Base-by-base conservation (phyloP, 2,113 vertebrate genomes). In the Enhydra lutris region DNA sequence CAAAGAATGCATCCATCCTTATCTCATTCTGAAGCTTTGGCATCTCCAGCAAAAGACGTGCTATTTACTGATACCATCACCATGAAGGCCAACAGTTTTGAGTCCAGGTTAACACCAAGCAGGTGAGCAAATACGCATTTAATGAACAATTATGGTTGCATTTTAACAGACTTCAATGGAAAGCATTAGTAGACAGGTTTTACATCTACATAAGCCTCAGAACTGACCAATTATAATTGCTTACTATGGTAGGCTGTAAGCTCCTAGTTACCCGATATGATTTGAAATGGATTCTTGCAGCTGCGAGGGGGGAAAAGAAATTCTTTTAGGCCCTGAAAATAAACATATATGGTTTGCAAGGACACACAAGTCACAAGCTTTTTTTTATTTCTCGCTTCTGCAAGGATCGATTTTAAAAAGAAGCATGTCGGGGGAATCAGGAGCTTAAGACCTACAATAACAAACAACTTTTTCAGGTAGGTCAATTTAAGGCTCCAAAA, bases 41-140 rank as follows among this genome's bases (percentile, higher is more conserved):
- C 99, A 50, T 99, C 99, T 34, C 99, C 99, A 17, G 99, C 99
- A 95, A 99, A 99, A 98, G 99, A 99, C 0, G 99, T 99, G 86
- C 99, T 99, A n/a, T 99, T 99, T 96, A 99, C 99, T 3, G 99
- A 99, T 98, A 99, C 99, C 95, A 99, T 99, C 98, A 99, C 99
- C 26, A 99, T 99, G 99, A 99, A 99, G 98, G 99, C 99, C 5
- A 99, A 99, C 97, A 99, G 99, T 98, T 98, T 99, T 98, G 99
- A 99, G 97, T 99, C 99, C 96, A 99, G 99, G 74, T 98, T 99
- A n/a, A 99, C 99, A 3, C 99, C 99, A 83, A 99, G 99, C 99
- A 99, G 99, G 99, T 99, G 98, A 98, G 97, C 94, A 39, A n/a
- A 84, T 29, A 15, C 10, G 13, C 55, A 34, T 86, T 97, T 91